A percentile compares a stretch with the other conserved stretches of the same genome.
Evolutionary conservation across 2,888 invertebrate species (phyloP).

Genomic region (Thymelicus acteon): DNA sequence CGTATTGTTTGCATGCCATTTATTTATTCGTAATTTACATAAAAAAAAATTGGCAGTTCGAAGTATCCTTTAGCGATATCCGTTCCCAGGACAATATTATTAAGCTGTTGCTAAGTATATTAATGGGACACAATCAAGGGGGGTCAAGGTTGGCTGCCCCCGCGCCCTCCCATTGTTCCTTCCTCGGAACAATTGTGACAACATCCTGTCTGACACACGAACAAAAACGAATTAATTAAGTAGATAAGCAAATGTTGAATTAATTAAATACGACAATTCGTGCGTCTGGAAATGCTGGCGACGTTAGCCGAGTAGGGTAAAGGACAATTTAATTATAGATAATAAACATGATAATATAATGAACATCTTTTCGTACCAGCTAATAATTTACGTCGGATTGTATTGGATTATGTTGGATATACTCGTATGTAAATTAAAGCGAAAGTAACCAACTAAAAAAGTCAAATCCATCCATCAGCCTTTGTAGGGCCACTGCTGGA

Average conservation of each 20-base stretch:
- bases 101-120: conserved; percentile 12
- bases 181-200: conserved; percentile 38
- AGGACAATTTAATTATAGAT: conserved; percentile 2
- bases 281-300: not conserved
- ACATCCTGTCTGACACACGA: conserved; percentile 44
- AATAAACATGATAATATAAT: not conserved
- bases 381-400: too few relatives aligned
- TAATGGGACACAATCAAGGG: conserved; percentile 33
- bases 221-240: conserved; percentile 26
- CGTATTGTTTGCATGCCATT: not conserved
- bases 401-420: too few relatives aligned
- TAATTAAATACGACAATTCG: conserved; percentile 6
- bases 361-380: too few relatives aligned
- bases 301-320: not conserved
- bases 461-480: too few relatives aligned
- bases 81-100: conserved; percentile 12
- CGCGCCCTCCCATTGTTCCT: conserved; percentile 45
- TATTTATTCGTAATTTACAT: not conserved
- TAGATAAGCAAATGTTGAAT: conserved; percentile 14
- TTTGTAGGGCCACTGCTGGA: too few relatives aligned
- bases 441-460: too few relatives aligned
- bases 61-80: conserved; percentile 13
- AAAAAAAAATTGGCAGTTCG: not conserved
- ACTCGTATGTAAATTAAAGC: too few relatives aligned
- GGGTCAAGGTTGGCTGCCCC: conserved; percentile 46